These are phyloP conservation scores for Bombyx huttoni DNA, from an alignment of 2,888 invertebrate genomes.

Conservation along the genomic window DNA sequence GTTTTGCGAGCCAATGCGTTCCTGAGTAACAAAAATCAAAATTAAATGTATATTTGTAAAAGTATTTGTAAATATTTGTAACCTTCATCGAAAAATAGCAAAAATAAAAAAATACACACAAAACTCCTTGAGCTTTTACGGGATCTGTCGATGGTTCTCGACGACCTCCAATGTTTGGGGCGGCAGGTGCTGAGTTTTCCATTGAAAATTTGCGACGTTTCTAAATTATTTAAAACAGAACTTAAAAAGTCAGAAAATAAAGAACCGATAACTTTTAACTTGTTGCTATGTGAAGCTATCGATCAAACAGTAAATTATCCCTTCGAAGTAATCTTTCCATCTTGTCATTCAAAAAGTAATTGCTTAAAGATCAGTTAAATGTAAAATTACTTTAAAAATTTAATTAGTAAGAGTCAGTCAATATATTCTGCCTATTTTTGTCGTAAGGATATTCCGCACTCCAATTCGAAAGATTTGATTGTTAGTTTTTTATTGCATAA, in stretches of 20 bases:
- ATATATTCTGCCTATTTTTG: no score
- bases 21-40: conserved; percentile 16
- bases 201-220: conserved; percentile 14
- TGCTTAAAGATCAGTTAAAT: no score
- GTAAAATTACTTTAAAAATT: no score
- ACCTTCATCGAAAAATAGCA: neutral
- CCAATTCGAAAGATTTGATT: no score
- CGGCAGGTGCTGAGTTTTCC: conserved; percentile 38
- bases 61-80: neutral
- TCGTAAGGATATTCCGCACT: no score
- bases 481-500: no score
- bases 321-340: no score
- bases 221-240: neutral
- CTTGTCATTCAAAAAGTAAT: no score
- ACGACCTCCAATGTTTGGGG: conserved; percentile 28
- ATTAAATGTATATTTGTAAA: neutral
- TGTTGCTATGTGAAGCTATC: no score
- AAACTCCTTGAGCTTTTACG: conserved; percentile 58
- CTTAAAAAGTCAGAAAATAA: neutral
- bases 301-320: no score
- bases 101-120: conserved; percentile 29
- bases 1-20: conserved; percentile 41
- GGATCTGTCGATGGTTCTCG: conserved; percentile 51
- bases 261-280: no score
- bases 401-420: no score